Percentiles rank a stretch among this genome's conserved stretches.
phyloP scores from a whole-genome alignment of 2,888 invertebrate species.

The Dryocosmus kuriphilus region DNA sequence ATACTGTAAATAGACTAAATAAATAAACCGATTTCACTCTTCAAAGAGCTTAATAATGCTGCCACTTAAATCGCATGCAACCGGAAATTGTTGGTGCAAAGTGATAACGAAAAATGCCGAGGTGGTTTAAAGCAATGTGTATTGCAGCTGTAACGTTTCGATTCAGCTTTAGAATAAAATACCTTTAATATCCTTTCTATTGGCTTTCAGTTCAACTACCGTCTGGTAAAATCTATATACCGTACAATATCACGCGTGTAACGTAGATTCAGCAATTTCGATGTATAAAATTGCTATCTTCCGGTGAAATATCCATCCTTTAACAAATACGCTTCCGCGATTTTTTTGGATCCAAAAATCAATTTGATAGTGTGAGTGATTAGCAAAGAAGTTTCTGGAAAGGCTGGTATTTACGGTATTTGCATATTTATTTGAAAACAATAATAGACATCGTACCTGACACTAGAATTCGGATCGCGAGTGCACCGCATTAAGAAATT shows the following conservation, averaged over 20 bases:
- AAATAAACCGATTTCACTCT: not conserved
- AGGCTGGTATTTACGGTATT: conserved; percentile 19
- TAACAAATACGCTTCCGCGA: not conserved
- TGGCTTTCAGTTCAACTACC: conserved; percentile 29
- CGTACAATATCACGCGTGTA: conserved; percentile 17
- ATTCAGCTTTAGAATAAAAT: conserved; percentile 28
- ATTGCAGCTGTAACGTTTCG: conserved; percentile 2
- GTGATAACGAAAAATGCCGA: conserved; percentile 13
- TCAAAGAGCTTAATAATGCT: not conserved
- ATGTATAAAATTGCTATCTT: conserved; percentile 19
- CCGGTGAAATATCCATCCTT: not conserved
- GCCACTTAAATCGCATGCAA: not conserved
- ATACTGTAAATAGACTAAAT: not conserved
- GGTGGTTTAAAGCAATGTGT: conserved; percentile 11
- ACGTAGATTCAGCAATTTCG: conserved; percentile 14
- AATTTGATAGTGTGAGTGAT: not conserved
- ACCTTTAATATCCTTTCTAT: conserved; percentile 37
- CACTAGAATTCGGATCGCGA: conserved; percentile 19
- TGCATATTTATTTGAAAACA: not conserved
- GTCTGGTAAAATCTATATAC: conserved; percentile 29
- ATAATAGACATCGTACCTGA: conserved; percentile 5
- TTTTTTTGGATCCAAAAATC: not conserved
- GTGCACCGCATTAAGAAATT: conserved; percentile 27
- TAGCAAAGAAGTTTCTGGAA: not conserved
- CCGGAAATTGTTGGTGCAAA: not conserved